phyloP scores from a whole-genome alignment of 2,888 invertebrate genomes.

The Lingula anatina region DNA sequence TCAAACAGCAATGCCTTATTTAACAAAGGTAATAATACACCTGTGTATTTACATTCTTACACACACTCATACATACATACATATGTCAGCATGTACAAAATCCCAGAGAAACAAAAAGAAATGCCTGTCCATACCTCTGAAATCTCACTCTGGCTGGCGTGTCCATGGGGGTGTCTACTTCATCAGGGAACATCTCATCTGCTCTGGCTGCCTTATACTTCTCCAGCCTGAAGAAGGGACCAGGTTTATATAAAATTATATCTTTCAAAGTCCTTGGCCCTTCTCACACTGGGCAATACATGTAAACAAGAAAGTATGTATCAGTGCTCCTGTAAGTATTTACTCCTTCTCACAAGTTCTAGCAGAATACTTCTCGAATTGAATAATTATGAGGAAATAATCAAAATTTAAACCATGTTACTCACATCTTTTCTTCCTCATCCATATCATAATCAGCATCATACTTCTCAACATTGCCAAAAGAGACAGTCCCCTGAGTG shows the following conservation, averaged over 20 bases:
- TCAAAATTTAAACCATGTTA: no score
- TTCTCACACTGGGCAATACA: conserved; percentile 3
- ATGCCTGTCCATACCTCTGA: conserved; percentile 72
- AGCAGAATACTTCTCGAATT: no score
- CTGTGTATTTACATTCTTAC: no score
- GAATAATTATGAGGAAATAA: no score
- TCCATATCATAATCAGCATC: conserved; percentile 67
- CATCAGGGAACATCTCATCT: conserved; percentile 92
- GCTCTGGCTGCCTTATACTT: conserved; percentile 56
- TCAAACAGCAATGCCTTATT: no score
- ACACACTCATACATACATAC: no score
- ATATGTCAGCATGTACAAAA: no score
- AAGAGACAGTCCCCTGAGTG: background rate
- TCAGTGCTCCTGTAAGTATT: no score
- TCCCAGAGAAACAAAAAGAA: no score
- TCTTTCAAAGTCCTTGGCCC: background rate
- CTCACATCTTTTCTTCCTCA: conserved; percentile 70
- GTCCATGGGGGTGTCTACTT: conserved; percentile 90
- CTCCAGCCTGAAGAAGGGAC: conserved; percentile 29
- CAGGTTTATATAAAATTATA: no score
- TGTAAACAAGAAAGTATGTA: background rate
- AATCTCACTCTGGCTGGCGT: conserved; percentile 77
- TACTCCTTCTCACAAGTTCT: background rate
- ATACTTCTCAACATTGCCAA: conserved; percentile 53
- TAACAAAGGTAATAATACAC: no score